These are phyloP conservation scores for Todiramphus saurophagus DNA, from an alignment of 2,113 vertebrate genomes.

Conservation along the genomic window DNA sequence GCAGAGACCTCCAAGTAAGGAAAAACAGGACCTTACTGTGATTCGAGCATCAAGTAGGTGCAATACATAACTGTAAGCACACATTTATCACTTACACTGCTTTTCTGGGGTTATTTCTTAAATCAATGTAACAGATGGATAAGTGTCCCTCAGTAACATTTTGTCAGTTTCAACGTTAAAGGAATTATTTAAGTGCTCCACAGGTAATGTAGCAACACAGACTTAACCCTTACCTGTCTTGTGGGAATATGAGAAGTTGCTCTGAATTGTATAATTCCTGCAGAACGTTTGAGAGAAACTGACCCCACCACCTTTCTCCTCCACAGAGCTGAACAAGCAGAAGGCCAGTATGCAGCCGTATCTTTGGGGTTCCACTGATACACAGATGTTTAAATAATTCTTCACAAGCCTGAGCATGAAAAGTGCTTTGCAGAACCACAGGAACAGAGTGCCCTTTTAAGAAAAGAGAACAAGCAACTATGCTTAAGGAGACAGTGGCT, in stretches of 20 bases:
- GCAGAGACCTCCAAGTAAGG: background rate
- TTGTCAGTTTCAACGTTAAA: background rate
- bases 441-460: slow-evolving; percentile 90
- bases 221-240: slow-evolving; percentile 84
- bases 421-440: slow-evolving; percentile 92
- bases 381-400: slow-evolving; percentile 98
- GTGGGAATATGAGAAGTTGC: slow-evolving; percentile 96
- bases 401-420: slow-evolving; percentile 95
- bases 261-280: slow-evolving; percentile 99
- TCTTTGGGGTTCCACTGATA: slow-evolving; percentile 97
- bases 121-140: background rate
- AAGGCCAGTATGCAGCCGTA: slow-evolving; percentile 92
- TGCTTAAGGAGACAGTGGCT: background rate
- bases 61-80: background rate
- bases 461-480: slow-evolving; percentile 1
- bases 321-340: slow-evolving; percentile 95
- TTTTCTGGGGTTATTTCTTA: background rate
- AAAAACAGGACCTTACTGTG: background rate
- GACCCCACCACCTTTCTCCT: slow-evolving; percentile 97
- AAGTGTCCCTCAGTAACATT: background rate
- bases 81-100: background rate
- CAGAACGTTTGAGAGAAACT: slow-evolving; percentile 96
- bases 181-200: background rate
- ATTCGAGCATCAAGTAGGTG: background rate
- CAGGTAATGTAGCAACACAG: background rate